A percentile compares a stretch with the other conserved stretches of the same genome.
These are phyloP conservation scores for Micromys minutus DNA, from an alignment of 2,113 vertebrate genomes.

Conservation along the genomic window DNA sequence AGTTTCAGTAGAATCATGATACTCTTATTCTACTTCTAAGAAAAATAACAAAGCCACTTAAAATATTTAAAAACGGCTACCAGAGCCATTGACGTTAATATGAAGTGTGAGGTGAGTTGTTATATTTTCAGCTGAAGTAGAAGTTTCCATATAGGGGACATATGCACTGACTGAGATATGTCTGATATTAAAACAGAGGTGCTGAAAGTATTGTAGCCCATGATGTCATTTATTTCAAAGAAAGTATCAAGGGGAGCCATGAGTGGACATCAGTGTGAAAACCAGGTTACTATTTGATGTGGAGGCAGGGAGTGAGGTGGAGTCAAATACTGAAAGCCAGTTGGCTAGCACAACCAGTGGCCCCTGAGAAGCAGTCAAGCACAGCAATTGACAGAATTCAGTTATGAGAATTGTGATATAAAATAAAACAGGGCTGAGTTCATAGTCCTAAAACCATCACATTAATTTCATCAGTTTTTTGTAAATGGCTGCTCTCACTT, in stretches of 20 bases:
- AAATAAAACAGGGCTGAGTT: neutral
- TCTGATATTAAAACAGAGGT: neutral
- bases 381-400: neutral
- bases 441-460: neutral
- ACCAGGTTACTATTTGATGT: neutral
- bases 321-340: neutral
- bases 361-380: neutral
- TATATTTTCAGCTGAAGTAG: neutral
- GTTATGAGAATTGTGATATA: neutral
- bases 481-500: neutral
- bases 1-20: neutral
- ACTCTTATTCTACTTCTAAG: neutral
- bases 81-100: neutral
- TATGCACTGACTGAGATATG: neutral
- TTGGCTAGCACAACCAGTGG: no score
- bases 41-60: neutral
- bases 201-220: neutral
- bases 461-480: neutral
- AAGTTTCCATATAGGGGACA: neutral
- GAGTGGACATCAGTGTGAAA: neutral
- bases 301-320: neutral
- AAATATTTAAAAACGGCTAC: neutral
- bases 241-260: neutral
- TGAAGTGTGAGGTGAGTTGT: neutral
- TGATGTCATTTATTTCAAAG: slow-evolving; percentile 17